These are phyloP conservation scores for Rhinichthys osculus DNA, from an alignment of 2,797 vertebrate species.

Conservation along the genomic window DNA sequence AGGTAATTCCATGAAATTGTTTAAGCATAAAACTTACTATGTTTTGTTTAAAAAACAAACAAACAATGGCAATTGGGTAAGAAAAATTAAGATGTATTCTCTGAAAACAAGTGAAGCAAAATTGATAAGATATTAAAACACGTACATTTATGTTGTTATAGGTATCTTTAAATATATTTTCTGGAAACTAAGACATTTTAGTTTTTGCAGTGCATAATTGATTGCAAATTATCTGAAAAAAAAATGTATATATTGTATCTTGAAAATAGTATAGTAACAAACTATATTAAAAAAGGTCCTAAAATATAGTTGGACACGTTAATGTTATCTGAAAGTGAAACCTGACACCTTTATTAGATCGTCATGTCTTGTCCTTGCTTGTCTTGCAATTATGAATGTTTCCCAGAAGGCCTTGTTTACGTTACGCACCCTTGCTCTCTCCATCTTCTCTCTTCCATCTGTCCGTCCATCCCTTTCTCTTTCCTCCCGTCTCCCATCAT, in stretches of 20 bases:
- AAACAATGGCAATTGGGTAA: not conserved
- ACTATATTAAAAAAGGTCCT: not conserved
- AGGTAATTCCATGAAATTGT: not conserved
- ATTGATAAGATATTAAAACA: not conserved
- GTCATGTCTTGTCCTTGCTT: conserved; percentile 62
- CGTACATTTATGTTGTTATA: not conserved
- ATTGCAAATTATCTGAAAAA: not conserved
- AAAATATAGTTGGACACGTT: not conserved
- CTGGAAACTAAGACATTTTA: not conserved
- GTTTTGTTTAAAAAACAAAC: not conserved
- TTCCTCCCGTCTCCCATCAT: conserved; percentile 22
- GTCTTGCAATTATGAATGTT: conserved; percentile 56
- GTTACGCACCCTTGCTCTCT: conserved; percentile 34
- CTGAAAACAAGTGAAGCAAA: not conserved
- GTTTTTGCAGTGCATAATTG: not conserved
- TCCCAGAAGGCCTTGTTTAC: conserved; percentile 42
- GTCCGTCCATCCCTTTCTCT: conserved; percentile 19
- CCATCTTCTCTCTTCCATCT: conserved; percentile 7
- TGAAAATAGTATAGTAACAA: not conserved
- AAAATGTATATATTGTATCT: too few relatives aligned
- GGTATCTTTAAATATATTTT: not conserved
- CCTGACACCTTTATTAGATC: conserved; percentile 42
- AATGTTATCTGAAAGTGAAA: conserved; percentile 46
- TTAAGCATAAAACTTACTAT: not conserved
- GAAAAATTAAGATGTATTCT: not conserved